These are phyloP conservation scores for Tethea ocularis DNA, from an alignment of 2,888 invertebrate genomes.

Conservation along the genomic window DNA sequence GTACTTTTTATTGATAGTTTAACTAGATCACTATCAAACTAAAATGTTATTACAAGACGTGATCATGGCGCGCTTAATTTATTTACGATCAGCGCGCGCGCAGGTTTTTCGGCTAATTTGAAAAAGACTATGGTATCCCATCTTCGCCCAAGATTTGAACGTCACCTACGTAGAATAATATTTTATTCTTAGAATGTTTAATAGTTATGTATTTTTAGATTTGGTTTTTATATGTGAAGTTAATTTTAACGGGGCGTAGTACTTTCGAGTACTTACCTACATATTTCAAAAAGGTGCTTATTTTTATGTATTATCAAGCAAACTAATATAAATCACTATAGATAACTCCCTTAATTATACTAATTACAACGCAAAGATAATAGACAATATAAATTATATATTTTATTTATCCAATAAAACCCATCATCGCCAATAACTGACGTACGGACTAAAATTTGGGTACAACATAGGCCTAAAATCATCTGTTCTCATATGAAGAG, in stretches of 20 bases:
- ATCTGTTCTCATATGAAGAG: constrained; percentile 31
- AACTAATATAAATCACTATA: background rate
- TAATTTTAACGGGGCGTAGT: no score
- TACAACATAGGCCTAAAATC: constrained; percentile 44
- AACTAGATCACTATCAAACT: constrained; percentile 30
- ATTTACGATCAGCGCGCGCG: background rate
- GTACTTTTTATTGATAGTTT: constrained; percentile 32
- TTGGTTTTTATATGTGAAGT: no score
- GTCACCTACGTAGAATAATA: no score
- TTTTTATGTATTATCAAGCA: background rate
- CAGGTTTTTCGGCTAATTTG: no score
- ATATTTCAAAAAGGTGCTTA: no score
- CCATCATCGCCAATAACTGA: constrained; percentile 42
- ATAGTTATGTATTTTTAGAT: no score
- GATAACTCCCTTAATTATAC: background rate
- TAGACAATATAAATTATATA: constrained; percentile 15
- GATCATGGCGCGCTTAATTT: constrained; percentile 8
- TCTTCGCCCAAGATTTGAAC: no score
- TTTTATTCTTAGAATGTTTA: no score
- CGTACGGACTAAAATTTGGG: constrained; percentile 51
- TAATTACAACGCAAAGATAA: background rate
- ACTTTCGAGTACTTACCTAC: no score
- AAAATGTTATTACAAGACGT: constrained; percentile 24
- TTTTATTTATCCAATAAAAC: constrained; percentile 32
- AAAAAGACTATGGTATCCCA: no score